Base-by-base conservation (phyloP, 2,113 vertebrate genomes). In the Scartelaos histophorus region DNA sequence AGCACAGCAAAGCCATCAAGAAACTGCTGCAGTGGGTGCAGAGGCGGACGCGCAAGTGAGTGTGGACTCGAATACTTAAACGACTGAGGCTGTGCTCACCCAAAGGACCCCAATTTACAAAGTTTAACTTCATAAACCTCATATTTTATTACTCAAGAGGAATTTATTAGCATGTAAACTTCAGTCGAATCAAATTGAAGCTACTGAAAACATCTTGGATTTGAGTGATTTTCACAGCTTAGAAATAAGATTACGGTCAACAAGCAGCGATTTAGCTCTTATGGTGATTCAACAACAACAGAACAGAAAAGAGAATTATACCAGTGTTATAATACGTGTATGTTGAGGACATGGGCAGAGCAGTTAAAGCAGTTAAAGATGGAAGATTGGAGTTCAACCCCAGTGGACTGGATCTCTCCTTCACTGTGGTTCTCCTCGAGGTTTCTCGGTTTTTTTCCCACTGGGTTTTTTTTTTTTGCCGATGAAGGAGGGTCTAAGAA, bases 1-100 rank as follows among this genome's bases (percentile, higher is more conserved):
- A 97, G 78, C 96, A 98, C 74, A 92, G 95, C 72, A 96, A 90
- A 84, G 94, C 95, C 84, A 97, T 98, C 88, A 95, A 95, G 87
- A 95, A 95, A 17, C 94, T 99, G 78, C 86, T 99, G 82, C 91
- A 95, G 0, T 99, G 97, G 97, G 96, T 98, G 51, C 97, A 99
- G 91, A 95, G 94, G 85, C 94, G 95, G 74, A 98, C 97, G 0
- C 92, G 95, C 84, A 98, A 96, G 97, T 99, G 89, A 94, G 95
- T 84, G 47, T 64, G 17, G 17, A 9, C 45, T 25, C n/a, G 7
- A 43, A 19, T 49, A 19, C 12, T 3, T 9, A 49, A 24, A 5
- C 34, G 11, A 64, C 61, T 2, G 4, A 9, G 19, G 34, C 34
- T 10, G 61, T 12, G 61, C 21, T 43, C 34, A n/a, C 29, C 61